These are phyloP conservation scores for Ursus arctos DNA, from an alignment of 2,113 vertebrate species.

Conservation along the genomic window DNA sequence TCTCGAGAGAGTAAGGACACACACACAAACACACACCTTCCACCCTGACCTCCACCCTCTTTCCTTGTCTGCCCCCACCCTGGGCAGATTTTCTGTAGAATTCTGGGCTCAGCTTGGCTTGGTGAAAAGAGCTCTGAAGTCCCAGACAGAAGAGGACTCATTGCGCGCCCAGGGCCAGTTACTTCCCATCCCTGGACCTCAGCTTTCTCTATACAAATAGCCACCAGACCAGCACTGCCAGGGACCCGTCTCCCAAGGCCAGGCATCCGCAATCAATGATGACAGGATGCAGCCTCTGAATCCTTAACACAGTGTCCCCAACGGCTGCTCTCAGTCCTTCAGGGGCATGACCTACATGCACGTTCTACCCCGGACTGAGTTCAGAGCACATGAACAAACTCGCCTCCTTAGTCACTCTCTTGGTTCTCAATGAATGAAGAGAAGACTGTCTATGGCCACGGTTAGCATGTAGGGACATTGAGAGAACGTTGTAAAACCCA, in stretches of 20 bases:
- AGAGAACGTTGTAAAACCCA: not conserved
- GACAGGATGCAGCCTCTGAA: not conserved
- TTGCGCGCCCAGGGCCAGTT: not conserved
- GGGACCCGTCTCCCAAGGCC: no score
- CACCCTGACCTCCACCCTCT: not conserved
- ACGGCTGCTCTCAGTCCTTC: not conserved
- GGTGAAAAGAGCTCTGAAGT: not conserved
- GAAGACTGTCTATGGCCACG: not conserved
- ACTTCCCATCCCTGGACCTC: not conserved
- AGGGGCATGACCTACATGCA: not conserved
- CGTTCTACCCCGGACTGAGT: not conserved
- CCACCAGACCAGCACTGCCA: not conserved
- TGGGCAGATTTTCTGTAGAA: not conserved
- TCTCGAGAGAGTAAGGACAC: conserved; percentile 90
- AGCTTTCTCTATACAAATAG: not conserved
- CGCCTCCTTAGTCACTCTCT: not conserved
- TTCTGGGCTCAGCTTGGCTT: not conserved
- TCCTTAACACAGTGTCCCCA: not conserved
- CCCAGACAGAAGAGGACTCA: not conserved
- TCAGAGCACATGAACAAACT: not conserved
- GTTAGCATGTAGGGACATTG: not conserved
- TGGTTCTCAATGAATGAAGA: not conserved
- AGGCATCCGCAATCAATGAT: not conserved
- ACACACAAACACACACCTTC: not conserved
- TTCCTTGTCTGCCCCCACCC: not conserved